phyloP scores from a whole-genome alignment of 2,113 vertebrate species.

The Perca schrenkii region DNA sequence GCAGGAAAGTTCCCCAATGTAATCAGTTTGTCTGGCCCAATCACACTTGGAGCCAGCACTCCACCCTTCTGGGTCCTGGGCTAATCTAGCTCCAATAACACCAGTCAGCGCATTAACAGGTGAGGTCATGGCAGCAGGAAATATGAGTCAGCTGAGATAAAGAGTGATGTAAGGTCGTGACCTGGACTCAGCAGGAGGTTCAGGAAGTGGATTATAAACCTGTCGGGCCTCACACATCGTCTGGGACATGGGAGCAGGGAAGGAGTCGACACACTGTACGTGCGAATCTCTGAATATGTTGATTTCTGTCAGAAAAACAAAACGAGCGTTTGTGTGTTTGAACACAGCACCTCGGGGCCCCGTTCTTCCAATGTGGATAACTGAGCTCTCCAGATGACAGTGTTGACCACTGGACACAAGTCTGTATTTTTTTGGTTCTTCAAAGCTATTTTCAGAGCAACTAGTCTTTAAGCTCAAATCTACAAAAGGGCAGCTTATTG shows the following conservation, averaged over 20 bases:
- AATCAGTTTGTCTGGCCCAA: constrained; percentile 21
- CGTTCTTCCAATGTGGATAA: neutral
- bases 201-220: constrained; percentile 41
- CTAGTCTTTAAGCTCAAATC: too few species aligned
- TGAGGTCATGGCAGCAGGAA: constrained; percentile 57
- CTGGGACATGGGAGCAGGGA: neutral
- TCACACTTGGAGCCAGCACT: constrained; percentile 17
- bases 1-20: constrained; percentile 40
- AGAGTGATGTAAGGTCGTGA: constrained; percentile 34
- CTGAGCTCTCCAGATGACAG: neutral
- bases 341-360: neutral
- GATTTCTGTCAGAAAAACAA: neutral
- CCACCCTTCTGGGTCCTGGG: constrained; percentile 38
- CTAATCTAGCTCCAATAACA: constrained; percentile 43
- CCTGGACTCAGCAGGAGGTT: constrained; percentile 29
- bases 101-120: constrained; percentile 40
- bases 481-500: too few species aligned
- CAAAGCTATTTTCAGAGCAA: too few species aligned
- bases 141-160: constrained; percentile 55
- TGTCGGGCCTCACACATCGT: constrained; percentile 38
- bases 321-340: neutral
- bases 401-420: neutral
- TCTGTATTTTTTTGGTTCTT: too few species aligned
- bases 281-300: neutral
- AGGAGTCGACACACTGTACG: neutral